phyloP scores from a whole-genome alignment of 2,888 invertebrate genomes.

The Drosophila histrio region DNA sequence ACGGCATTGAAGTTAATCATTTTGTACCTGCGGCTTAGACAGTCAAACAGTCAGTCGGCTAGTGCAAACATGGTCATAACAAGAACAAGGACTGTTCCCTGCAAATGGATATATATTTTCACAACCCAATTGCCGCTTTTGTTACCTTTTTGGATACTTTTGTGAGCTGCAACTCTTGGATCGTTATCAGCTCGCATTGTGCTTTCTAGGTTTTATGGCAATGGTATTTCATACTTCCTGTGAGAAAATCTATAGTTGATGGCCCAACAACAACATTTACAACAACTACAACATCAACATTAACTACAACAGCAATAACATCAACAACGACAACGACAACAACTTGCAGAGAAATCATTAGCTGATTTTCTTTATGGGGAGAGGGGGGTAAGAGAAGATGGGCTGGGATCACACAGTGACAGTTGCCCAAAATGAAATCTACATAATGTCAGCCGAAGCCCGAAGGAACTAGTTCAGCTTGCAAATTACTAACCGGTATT shows the following conservation, averaged over 20 bases:
- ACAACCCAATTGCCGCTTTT: conserved; percentile 69
- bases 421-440: conserved; percentile 55
- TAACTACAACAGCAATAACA: conserved; percentile 34
- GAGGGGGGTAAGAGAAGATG: neutral
- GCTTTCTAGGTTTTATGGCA: conserved; percentile 69
- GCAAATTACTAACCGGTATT: conserved; percentile 77
- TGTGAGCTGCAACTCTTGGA: conserved; percentile 46
- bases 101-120: conserved; percentile 72
- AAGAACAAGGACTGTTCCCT: conserved; percentile 22
- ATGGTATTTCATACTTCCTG: conserved; percentile 60
- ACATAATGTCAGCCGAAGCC: conserved; percentile 61
- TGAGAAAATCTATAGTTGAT: conserved; percentile 70
- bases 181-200: conserved; percentile 70
- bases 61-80: conserved; percentile 40
- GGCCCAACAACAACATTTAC: conserved; percentile 42
- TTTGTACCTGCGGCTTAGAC: conserved; percentile 76
- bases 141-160: conserved; percentile 60
- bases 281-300: conserved; percentile 26
- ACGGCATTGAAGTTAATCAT: conserved; percentile 74
- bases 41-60: conserved; percentile 63
- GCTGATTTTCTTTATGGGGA: neutral
- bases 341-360: conserved; percentile 7
- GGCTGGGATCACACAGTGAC: conserved; percentile 31
- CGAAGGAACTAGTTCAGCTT: conserved; percentile 67
- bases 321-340: conserved; percentile 32